Evolutionary conservation across 2,113 vertebrate species (phyloP).

Genomic region (Morone saxatilis): DNA sequence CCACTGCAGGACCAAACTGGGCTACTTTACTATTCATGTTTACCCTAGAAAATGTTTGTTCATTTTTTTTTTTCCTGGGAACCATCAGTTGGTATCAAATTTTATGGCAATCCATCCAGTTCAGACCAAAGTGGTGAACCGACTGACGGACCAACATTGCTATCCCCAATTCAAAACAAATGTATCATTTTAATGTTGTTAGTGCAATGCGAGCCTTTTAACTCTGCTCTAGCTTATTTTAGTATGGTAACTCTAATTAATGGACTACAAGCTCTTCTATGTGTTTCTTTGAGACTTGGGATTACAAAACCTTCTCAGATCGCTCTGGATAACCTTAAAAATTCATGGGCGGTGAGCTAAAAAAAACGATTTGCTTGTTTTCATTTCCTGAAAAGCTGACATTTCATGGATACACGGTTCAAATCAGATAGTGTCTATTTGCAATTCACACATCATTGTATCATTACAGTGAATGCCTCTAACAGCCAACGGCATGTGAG

Average conservation of each 20-base stretch:
- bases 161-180: neutral
- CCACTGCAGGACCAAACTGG: constrained; percentile 29
- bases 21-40: constrained; percentile 20
- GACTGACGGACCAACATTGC: neutral
- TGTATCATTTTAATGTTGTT: neutral
- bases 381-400: constrained; percentile 58
- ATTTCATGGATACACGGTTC: constrained; percentile 53
- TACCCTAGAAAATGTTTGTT: neutral
- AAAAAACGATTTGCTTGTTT: constrained; percentile 37
- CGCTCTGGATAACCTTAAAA: neutral
- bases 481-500: constrained; percentile 58
- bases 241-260: constrained; percentile 4
- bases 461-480: constrained; percentile 31
- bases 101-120: neutral
- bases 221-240: neutral
- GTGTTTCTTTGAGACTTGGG: neutral
- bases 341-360: constrained; percentile 1
- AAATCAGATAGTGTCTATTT: constrained; percentile 58
- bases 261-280: neutral
- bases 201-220: neutral
- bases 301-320: constrained; percentile 14
- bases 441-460: constrained; percentile 64
- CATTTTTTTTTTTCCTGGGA: neutral
- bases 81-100: neutral
- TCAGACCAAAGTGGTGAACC: neutral